These are phyloP conservation scores for Huso huso DNA, from an alignment of 2,797 vertebrate genomes.

Conservation along the genomic window DNA sequence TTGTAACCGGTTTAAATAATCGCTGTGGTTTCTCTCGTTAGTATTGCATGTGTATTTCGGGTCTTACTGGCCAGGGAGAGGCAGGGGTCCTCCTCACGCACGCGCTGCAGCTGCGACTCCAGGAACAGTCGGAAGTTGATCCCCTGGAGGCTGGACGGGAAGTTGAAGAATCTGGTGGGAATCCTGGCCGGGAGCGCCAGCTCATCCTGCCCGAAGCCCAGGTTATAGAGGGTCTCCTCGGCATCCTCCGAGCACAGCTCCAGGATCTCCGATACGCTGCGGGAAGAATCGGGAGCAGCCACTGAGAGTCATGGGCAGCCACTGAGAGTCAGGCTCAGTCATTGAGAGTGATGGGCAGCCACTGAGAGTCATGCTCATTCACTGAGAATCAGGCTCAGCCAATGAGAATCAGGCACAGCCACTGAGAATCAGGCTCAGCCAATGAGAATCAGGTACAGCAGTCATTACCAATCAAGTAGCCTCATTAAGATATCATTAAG, in stretches of 20 bases:
- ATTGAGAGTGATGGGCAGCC: not conserved
- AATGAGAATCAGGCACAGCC: too few relatives aligned
- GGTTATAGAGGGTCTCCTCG: conserved; percentile 72
- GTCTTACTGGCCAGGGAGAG: conserved; percentile 79
- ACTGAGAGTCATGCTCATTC: not conserved
- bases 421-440: too few relatives aligned
- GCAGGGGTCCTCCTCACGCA: conserved; percentile 76
- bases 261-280: conserved; percentile 78
- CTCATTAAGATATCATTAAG: too few relatives aligned
- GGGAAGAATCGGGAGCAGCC: not conserved
- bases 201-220: conserved; percentile 78
- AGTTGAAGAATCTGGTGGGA: conserved; percentile 77
- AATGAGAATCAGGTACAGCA: too few relatives aligned
- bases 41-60: conserved; percentile 2
- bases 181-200: conserved; percentile 65
- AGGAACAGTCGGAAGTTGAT: conserved; percentile 85
- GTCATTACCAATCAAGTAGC: too few relatives aligned
- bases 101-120: conserved; percentile 70
- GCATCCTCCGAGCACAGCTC: conserved; percentile 70
- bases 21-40: not conserved
- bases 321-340: not conserved
- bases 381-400: too few relatives aligned
- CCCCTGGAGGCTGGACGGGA: conserved; percentile 71
- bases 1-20: too few relatives aligned
- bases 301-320: not conserved